phyloP scores from a whole-genome alignment of 2,797 vertebrate genomes.

The Pipistrellus pipistrellus region DNA sequence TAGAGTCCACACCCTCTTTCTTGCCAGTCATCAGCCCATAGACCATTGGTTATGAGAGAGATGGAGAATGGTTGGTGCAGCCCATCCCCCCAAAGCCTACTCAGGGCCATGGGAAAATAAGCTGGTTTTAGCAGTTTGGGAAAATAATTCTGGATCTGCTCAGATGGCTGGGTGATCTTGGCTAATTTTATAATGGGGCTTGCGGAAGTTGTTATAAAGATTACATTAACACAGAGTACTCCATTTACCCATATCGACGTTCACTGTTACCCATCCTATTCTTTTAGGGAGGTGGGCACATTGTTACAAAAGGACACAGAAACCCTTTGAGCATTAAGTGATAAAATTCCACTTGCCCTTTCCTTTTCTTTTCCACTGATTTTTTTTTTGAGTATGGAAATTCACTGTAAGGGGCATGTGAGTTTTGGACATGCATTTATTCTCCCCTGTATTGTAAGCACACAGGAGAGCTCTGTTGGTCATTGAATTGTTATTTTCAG shows the following conservation, averaged over 20 bases:
- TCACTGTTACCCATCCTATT: not conserved
- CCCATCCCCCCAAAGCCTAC: not conserved
- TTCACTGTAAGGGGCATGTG: not conserved
- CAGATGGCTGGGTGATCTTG: not conserved
- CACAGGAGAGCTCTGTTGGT: not conserved
- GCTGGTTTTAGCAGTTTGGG: not conserved
- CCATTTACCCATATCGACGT: not conserved
- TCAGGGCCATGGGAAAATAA: not conserved
- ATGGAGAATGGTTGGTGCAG: not conserved
- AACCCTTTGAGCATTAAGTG: not conserved
- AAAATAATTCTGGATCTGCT: not conserved
- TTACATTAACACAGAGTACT: not conserved
- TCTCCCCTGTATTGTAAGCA: not conserved
- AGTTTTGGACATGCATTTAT: not conserved
- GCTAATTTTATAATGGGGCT: not conserved
- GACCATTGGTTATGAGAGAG: not conserved
- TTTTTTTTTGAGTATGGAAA: not conserved
- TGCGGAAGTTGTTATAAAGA: not conserved
- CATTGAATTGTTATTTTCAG: not conserved
- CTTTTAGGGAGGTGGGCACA: not conserved
- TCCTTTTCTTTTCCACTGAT: not conserved
- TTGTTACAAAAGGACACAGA: not conserved
- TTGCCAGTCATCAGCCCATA: not conserved
- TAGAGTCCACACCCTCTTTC: not conserved
- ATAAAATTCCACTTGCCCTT: not conserved